A percentile compares a stretch with the other conserved stretches of the same genome.
Conservation (phyloP, 1,140 invertebrate species). For the Metaphire vulgaris region DNA sequence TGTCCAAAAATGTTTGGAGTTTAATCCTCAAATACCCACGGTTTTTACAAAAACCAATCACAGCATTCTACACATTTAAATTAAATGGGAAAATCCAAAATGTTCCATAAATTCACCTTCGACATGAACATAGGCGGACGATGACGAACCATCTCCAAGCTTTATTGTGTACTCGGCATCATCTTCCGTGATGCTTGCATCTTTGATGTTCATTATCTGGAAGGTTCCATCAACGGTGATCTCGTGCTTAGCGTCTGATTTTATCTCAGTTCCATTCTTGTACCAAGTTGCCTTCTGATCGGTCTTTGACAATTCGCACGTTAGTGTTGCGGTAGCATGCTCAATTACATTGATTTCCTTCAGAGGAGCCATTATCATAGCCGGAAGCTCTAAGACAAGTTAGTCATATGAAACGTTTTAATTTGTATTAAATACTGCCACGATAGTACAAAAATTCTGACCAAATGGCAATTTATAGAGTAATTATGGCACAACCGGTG, state of each 20-base stretch:
- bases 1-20: too few species aligned
- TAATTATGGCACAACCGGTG: too few species aligned
- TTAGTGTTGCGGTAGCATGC: slow-evolving; percentile 23
- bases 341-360: slow-evolving; percentile 68
- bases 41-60: too few species aligned
- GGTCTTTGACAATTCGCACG: slow-evolving; percentile 63
- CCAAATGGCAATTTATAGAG: too few species aligned
- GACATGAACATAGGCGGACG: slow-evolving; percentile 74
- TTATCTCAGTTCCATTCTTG: slow-evolving; percentile 61
- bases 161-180: slow-evolving; percentile 73
- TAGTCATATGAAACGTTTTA: too few species aligned
- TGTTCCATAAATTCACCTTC: slow-evolving; percentile 59
- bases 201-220: slow-evolving; percentile 41
- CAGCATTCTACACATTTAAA: too few species aligned
- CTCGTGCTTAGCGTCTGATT: slow-evolving; percentile 9
- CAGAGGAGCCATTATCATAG: slow-evolving; percentile 59
- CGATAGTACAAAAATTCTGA: too few species aligned
- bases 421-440: too few species aligned
- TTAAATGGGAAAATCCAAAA: neutral
- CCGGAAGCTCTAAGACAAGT: slow-evolving; percentile 18
- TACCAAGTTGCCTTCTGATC: slow-evolving; percentile 69
- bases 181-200: slow-evolving; percentile 64
- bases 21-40: too few species aligned
- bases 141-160: slow-evolving; percentile 73
- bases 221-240: slow-evolving; percentile 25